These are phyloP conservation scores for Macrostomum cliftonense DNA, from an alignment of 2,888 invertebrate genomes.

Conservation along the genomic window DNA sequence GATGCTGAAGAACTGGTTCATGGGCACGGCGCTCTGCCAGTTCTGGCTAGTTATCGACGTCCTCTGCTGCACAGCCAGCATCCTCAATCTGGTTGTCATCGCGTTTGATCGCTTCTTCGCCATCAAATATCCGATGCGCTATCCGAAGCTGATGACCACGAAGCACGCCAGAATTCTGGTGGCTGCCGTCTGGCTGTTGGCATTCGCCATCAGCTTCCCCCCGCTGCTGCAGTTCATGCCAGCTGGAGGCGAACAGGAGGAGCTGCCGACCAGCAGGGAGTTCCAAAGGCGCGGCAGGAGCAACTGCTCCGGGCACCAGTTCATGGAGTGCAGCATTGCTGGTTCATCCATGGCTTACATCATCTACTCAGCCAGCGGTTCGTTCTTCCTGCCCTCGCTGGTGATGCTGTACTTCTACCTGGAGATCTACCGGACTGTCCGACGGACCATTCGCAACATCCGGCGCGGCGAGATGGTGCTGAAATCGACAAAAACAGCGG, in stretches of 20 bases:
- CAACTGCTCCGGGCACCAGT: neutral
- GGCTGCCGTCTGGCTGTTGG: slow-evolving; percentile 73
- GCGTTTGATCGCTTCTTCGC: slow-evolving; percentile 77
- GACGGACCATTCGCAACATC: slow-evolving; percentile 27
- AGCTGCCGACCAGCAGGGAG: too few relatives aligned
- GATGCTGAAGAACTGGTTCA: slow-evolving; percentile 53
- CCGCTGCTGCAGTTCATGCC: slow-evolving; percentile 45
- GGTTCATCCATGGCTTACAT: slow-evolving; percentile 72
- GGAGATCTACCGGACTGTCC: slow-evolving; percentile 78
- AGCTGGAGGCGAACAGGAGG: neutral
- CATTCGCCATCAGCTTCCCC: slow-evolving; percentile 87
- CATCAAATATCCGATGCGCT: slow-evolving; percentile 81
- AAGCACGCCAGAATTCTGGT: slow-evolving; percentile 66
- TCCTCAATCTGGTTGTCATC: slow-evolving; percentile 67
- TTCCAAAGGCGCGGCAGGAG: too few relatives aligned
- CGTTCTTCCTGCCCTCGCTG: slow-evolving; percentile 89
- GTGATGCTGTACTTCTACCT: slow-evolving; percentile 96
- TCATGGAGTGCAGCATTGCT: slow-evolving; percentile 4
- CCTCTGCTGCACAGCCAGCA: slow-evolving; percentile 47
- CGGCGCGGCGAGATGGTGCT: slow-evolving; percentile 23
- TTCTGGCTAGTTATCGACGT: slow-evolving; percentile 91
- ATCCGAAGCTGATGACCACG: slow-evolving; percentile 65
- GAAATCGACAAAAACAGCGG: slow-evolving; percentile 10
- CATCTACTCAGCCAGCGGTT: slow-evolving; percentile 85
- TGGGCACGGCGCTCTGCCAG: slow-evolving; percentile 83